Conservation (phyloP, 1,140 invertebrate species). For the Pygmarrhopalites habei region DNA sequence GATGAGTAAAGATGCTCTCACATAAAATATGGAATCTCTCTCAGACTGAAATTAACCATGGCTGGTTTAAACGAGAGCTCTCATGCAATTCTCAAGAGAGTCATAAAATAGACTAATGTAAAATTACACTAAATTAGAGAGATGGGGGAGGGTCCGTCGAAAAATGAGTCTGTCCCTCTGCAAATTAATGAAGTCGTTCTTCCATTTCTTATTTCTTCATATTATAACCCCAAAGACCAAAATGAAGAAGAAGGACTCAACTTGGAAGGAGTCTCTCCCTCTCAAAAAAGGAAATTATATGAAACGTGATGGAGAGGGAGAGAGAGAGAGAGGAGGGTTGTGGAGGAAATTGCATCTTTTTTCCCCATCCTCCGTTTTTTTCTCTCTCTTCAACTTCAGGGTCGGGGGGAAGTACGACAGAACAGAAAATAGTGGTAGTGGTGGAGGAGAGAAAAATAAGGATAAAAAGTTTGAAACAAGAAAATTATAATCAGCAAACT, state of each 20-base stretch:
- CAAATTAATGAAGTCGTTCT: constrained; percentile 17
- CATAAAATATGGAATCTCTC: constrained; percentile 19
- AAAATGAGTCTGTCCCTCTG: constrained; percentile 20
- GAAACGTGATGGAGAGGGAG: not conserved
- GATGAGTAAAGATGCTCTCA: constrained; percentile 7
- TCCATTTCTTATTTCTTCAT: constrained; percentile 15
- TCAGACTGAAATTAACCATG: constrained; percentile 14
- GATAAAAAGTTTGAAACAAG: not conserved
- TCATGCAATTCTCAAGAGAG: constrained; percentile 18
- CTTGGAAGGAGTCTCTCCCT: not conserved
- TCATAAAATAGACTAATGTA: constrained; percentile 25
- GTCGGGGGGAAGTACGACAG: too few species aligned
- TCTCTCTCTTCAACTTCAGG: too few species aligned
- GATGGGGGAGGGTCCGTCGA: constrained; percentile 9
- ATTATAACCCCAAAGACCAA: not conserved
- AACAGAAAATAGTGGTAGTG: too few species aligned
- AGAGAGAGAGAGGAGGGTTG: not conserved
- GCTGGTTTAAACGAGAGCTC: constrained; percentile 14
- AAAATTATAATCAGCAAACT: constrained; percentile 9
- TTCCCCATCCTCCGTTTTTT: too few species aligned
- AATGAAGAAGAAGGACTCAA: not conserved
- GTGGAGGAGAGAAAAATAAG: constrained; percentile 1
- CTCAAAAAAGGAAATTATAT: constrained; percentile 7
- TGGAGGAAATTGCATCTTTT: not conserved
- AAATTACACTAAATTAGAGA: constrained; percentile 23